Base-by-base conservation (phyloP, 1,140 invertebrate genomes). In the Gryllus bimaculatus region DNA sequence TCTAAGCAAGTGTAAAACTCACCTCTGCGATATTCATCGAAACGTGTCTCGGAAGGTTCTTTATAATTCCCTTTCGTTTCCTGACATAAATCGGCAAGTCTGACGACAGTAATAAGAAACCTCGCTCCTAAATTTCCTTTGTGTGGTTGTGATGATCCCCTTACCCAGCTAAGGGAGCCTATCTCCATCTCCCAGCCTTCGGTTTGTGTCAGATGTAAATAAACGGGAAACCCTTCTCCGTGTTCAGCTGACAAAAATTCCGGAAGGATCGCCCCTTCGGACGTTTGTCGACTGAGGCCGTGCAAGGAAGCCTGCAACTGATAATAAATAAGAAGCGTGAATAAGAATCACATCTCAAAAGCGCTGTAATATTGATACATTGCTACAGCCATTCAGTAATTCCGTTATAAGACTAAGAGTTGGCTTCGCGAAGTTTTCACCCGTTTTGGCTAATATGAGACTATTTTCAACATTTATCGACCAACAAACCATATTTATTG, bases 91-190 rank as follows among this genome's bases (percentile, higher is more conserved):
- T 66, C 54, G 54, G 54, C 54, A 18, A 66, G 10, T 66, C 54
- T 66, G 54, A 66, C 54, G 54, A 66, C 54, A 66, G 54, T 66
- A 66, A 66, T 66, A 66, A 18, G 54, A 66, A 66, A 66, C 54
- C 54, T 66, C 54, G 2, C 10, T 18, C 18, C 54, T 66, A 66
- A 66, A 66, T 10, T 66, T 66, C 18, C 54, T 66, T 66, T 66
- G 54, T 66, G 54, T 18, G 54, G 54, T 66, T 66, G 18, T 18
- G 54, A 66, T 66, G 54, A 66, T 66, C 54, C 54, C 54, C 18
- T 18, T 39, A 10, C 10, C 54, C 10, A 13, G 10, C 54, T 66
- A 66, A 66, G 54, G 54, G 54, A 66, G 54, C 54, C 54, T 66
- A 66, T 66, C 54, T 66, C 18, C 54, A 66, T 66, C 54, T 66